A percentile compares a stretch with the other conserved stretches of the same genome.
Evolutionary conservation across 2,113 vertebrate species (phyloP).

Genomic region (Chloropsis hardwickii): DNA sequence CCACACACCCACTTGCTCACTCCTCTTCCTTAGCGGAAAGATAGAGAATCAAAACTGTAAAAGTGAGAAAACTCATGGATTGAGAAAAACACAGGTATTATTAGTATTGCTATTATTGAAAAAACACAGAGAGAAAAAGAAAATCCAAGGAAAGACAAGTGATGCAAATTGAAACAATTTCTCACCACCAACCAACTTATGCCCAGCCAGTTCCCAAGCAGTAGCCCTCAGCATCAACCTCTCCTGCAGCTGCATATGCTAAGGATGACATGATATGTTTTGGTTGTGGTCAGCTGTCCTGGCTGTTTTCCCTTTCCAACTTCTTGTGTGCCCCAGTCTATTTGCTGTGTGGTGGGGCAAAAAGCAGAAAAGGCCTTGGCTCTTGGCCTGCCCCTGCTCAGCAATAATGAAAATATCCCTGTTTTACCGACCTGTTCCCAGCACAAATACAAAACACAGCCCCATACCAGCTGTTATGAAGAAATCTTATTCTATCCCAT

Average conservation of each 20-base stretch:
- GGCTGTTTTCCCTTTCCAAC: background rate
- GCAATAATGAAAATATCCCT: rapidly evolving
- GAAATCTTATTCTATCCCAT: background rate
- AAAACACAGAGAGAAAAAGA: background rate
- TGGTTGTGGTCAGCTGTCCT: background rate
- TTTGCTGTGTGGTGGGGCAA: rapidly evolving
- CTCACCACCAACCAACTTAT: rapidly evolving
- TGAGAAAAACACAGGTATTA: background rate
- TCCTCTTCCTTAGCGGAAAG: background rate
- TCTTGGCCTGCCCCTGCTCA: background rate
- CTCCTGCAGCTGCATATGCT: background rate
- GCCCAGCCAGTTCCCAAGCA: background rate
- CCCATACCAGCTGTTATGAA: background rate
- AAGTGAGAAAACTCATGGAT: background rate
- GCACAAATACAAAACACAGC: background rate
- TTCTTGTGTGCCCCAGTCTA: background rate
- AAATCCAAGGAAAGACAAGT: background rate
- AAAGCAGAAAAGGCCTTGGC: background rate
- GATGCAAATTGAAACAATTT: background rate
- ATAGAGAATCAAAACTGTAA: background rate
- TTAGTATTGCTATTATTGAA: no score
- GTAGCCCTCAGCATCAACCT: rapidly evolving
- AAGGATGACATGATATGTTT: rapidly evolving
- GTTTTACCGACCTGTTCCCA: background rate
- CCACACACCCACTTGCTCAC: background rate